These are phyloP conservation scores for Molorchus minor DNA, from an alignment of 2,888 invertebrate species.

Conservation along the genomic window DNA sequence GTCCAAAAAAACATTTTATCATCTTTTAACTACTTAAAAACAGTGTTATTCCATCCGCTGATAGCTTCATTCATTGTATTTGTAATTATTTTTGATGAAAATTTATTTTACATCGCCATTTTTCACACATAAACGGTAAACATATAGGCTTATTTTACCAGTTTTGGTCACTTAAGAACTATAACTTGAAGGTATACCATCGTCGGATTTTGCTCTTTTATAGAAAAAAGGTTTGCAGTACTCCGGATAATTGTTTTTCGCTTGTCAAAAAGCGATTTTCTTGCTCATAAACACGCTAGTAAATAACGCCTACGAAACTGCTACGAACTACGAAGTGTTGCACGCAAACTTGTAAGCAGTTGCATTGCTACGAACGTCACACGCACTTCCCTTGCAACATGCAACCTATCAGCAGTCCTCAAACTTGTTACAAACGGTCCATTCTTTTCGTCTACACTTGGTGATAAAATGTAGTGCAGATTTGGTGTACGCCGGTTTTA, in stretches of 20 bases:
- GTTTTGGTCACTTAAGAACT: slow-evolving; percentile 18
- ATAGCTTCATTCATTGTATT: slow-evolving; percentile 6
- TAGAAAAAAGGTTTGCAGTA: slow-evolving; percentile 14
- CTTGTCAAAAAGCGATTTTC: slow-evolving; percentile 54
- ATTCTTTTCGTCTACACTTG: no score
- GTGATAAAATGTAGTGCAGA: no score
- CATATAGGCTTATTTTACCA: slow-evolving; percentile 1
- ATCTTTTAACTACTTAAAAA: neutral
- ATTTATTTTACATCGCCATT: slow-evolving; percentile 36
- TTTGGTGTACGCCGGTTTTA: no score
- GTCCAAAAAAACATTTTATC: slow-evolving; percentile 9
- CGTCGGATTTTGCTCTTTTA: slow-evolving; percentile 13
- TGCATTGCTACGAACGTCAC: slow-evolving; percentile 18
- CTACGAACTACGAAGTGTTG: slow-evolving; percentile 32
- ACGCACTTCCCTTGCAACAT: neutral
- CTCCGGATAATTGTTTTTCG: slow-evolving; percentile 40
- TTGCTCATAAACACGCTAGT: slow-evolving; percentile 57
- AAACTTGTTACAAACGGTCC: no score
- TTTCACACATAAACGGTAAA: slow-evolving; percentile 31
- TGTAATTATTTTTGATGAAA: slow-evolving; percentile 25
- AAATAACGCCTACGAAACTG: slow-evolving; percentile 53
- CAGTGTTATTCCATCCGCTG: neutral
- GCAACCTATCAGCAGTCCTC: neutral
- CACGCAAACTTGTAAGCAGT: slow-evolving; percentile 10
- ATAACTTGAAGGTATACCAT: slow-evolving; percentile 13